Percentiles rank a stretch among this genome's conserved stretches.
phyloP scores from a whole-genome alignment of 2,888 invertebrate species.

The Endomychus coccineus region DNA sequence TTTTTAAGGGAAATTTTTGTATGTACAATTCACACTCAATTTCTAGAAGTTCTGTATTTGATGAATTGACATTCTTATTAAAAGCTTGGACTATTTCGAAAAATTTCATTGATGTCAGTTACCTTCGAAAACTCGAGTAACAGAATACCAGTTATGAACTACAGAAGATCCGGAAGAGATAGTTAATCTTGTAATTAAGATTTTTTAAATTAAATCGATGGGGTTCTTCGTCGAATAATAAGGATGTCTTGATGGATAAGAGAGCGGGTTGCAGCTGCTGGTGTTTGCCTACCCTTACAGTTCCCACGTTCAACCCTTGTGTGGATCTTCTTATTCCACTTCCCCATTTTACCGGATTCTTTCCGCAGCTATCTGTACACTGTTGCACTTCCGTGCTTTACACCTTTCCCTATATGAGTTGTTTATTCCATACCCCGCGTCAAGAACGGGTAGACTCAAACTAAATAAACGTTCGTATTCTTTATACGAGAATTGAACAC shows the following conservation, averaged over 20 bases:
- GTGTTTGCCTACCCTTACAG: constrained; percentile 32
- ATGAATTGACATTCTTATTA: too few species aligned
- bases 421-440: too few species aligned
- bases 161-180: constrained; percentile 10
- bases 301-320: constrained; percentile 41
- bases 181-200: constrained; percentile 27
- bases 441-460: too few species aligned
- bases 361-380: constrained; percentile 38
- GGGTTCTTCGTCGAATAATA: constrained; percentile 14
- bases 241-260: constrained; percentile 14
- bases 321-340: constrained; percentile 21
- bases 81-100: too few species aligned
- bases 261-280: constrained; percentile 29
- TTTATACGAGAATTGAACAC: too few species aligned
- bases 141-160: constrained; percentile 1
- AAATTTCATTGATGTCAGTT: too few species aligned
- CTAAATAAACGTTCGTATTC: too few species aligned
- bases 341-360: constrained; percentile 40
- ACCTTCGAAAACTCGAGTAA: neutral
- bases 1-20: too few species aligned
- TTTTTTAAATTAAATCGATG: constrained; percentile 25
- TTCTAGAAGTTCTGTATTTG: too few species aligned
- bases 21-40: too few species aligned
- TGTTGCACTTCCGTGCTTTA: constrained; percentile 34
- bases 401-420: constrained; percentile 31